Evolutionary conservation across 2,797 vertebrate genomes (phyloP), one percentile per base, ranked within the genome.

Genomic region (Myotis daubentonii): DNA sequence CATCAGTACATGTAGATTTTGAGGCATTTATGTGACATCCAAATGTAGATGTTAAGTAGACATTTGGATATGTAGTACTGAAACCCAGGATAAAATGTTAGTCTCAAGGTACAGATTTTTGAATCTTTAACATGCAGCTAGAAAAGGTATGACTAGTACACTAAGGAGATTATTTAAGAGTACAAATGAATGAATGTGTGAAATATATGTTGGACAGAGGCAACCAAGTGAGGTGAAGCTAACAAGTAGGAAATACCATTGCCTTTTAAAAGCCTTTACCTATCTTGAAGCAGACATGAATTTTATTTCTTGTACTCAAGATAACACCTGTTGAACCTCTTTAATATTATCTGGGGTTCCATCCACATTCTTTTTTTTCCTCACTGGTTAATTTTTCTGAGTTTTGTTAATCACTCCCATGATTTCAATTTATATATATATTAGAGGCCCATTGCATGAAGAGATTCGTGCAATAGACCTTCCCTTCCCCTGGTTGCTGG

Each of bases 281-380:
- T 47, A 36, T 33, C 33, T n/a, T 70, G 33, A 88, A 4, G 7
- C 23, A 74, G 44, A 83, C 30, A 55, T 75, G 57, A 93, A 55
- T 47, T 88, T 71, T 83, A n/a, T 74, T 95, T 87, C 38, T 74
- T 78, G 6, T 79, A 19, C 36, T 94, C 55, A 79, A 71, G 41
- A 91, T 28, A 57, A 91, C 4, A 68, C 47, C 23, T 28, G 79
- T 79, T 62, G 19, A 16, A 44, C 8, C 28, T 88, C 53, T 51
- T 28, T 65, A 65, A 38, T 72, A 28, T 36, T 68, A 80, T 30
- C 28, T 55, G 66, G 16, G 15, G 8, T 74, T 84, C 72, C 41
- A 94, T 30, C 53, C 33, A 60, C 57, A 55, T 89, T 74, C 20
- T 65, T 57, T 6, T 55, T 55, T 8, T 11, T 3, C 44, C 30